Percentiles rank a stretch among this genome's conserved stretches.
Evolutionary conservation across 1,140 invertebrate genomes (phyloP).

Genomic region (Euwallacea similis): DNA sequence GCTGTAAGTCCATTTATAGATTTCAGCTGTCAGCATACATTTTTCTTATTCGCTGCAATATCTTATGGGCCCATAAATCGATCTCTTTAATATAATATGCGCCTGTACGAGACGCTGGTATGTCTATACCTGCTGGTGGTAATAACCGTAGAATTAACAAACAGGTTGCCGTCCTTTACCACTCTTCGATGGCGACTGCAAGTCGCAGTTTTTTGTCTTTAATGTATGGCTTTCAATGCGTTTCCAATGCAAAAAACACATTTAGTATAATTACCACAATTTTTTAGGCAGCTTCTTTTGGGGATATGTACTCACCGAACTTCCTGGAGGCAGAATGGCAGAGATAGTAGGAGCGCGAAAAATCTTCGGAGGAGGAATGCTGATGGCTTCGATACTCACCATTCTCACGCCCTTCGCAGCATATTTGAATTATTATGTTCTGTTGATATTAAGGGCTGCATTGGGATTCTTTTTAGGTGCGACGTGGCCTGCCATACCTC

Average conservation of each 20-base stretch:
- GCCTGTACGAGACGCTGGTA: no score
- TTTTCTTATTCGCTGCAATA: no score
- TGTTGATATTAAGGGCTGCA: conserved; percentile 66
- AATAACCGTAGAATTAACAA: no score
- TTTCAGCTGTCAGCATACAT: no score
- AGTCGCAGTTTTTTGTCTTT: neutral
- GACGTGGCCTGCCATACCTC: conserved; percentile 89
- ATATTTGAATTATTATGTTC: conserved; percentile 61
- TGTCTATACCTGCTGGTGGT: no score
- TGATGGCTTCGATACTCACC: conserved; percentile 79
- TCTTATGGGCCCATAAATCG: no score
- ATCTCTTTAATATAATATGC: no score
- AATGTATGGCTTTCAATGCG: neutral
- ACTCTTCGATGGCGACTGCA: no score
- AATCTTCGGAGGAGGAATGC: conserved; percentile 83
- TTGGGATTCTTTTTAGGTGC: conserved; percentile 79
- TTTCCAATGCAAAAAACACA: neutral
- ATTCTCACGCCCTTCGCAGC: conserved; percentile 79
- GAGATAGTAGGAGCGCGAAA: conserved; percentile 80
- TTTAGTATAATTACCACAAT: neutral
- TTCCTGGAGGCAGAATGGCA: conserved; percentile 83
- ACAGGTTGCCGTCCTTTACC: no score
- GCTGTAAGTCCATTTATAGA: no score
- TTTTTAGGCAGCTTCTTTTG: conserved; percentile 73
- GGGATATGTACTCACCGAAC: conserved; percentile 86